A percentile compares a stretch with the other conserved stretches of the same genome.
phyloP scores from a whole-genome alignment of 2,797 vertebrate genomes.

The Valencia hispanica region DNA sequence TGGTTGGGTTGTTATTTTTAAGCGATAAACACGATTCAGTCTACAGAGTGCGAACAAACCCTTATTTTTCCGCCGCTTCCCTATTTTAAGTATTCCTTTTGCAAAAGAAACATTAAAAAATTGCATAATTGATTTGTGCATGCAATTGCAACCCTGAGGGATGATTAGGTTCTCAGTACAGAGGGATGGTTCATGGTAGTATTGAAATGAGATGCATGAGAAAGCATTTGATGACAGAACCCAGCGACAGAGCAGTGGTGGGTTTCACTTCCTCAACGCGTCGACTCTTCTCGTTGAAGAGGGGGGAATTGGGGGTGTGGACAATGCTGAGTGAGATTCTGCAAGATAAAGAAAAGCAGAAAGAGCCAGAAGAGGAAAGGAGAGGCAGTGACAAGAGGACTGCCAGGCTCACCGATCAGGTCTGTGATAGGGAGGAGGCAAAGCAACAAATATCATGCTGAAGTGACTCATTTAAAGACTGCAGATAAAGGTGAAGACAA shows the following conservation, averaged over 20 bases:
- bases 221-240: not conserved
- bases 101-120: not conserved
- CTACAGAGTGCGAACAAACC: not conserved
- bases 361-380: not conserved
- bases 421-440: not conserved
- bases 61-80: not conserved
- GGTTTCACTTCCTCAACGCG: constrained; percentile 45
- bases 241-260: not conserved
- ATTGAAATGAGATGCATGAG: not conserved
- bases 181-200: not conserved
- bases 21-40: not conserved
- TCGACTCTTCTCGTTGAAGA: constrained; percentile 2
- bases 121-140: not conserved
- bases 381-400: not conserved
- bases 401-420: constrained; percentile 9
- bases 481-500: constrained; percentile 18
- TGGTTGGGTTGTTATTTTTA: not conserved
- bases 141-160: not conserved
- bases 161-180: not conserved
- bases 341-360: not conserved
- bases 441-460: not conserved
- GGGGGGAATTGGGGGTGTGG: not conserved
- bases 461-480: constrained; percentile 34
- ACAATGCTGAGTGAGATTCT: not conserved
- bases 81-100: not conserved